Conservation (phyloP, 2,113 vertebrate species). For the Canis aureus region DNA sequence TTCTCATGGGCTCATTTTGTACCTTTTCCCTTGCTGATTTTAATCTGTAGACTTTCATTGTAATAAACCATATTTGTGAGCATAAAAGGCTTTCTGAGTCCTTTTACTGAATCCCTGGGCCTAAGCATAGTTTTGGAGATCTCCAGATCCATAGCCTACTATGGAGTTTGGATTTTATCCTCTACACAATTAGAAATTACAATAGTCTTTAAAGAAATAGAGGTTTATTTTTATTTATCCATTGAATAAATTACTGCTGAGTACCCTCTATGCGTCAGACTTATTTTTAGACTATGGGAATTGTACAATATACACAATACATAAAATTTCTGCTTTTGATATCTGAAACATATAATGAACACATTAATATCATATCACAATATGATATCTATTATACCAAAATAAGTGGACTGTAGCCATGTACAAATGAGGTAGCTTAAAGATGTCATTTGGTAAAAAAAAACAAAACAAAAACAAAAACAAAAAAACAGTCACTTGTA, state of each 20-base stretch:
- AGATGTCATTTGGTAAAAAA: neutral
- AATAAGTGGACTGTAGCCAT: neutral
- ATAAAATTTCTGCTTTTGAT: neutral
- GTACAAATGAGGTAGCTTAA: neutral
- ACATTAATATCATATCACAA: neutral
- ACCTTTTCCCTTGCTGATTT: neutral
- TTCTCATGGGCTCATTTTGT: neutral
- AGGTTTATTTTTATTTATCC: neutral
- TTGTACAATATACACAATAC: neutral
- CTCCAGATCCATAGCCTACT: neutral
- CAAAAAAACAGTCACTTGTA: neutral
- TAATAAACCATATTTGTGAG: neutral
- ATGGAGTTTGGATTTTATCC: neutral
- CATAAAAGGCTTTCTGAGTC: neutral
- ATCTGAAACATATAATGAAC: neutral
- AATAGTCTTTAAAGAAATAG: neutral
- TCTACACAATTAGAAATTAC: neutral
- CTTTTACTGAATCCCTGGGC: neutral
- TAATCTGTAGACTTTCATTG: neutral
- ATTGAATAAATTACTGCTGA: neutral
- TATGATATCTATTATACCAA: neutral
- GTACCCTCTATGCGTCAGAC: neutral
- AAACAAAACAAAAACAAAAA: neutral
- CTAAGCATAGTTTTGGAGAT: neutral
- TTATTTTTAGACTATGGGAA: neutral